Percentiles rank a stretch among this genome's conserved stretches.
These are phyloP conservation scores for Pelagia noctiluca DNA, from an alignment of 30 jellyfish, hydroid and myxozoan genomes.

Conservation along the genomic window DNA sequence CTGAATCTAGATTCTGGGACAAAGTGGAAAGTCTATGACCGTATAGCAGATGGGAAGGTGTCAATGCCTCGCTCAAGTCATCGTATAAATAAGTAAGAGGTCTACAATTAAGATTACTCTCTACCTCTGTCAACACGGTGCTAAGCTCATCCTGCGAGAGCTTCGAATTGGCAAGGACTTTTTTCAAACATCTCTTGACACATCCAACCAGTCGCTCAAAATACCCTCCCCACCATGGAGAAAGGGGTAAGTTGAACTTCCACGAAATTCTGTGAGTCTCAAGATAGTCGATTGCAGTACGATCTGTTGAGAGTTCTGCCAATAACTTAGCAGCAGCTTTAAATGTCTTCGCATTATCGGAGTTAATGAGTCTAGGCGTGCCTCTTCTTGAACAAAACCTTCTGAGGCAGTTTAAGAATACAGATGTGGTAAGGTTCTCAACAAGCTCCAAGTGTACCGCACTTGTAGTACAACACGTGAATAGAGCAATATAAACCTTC, in stretches of 20 bases:
- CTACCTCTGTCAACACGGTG: conserved; percentile 11
- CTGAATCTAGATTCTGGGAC: neutral
- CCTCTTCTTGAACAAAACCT: conserved; percentile 77
- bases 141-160: conserved; percentile 18
- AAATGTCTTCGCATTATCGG: conserved; percentile 64
- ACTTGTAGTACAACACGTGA: conserved; percentile 56
- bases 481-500: conserved; percentile 46
- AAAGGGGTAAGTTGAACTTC: neutral
- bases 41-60: conserved; percentile 17
- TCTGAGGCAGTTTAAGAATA: conserved; percentile 47
- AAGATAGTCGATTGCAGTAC: neutral
- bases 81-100: conserved; percentile 22
- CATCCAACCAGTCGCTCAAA: conserved; percentile 30
- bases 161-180: conserved; percentile 16
- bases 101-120: conserved; percentile 16
- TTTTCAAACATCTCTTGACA: conserved; percentile 14
- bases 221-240: too few relatives aligned
- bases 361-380: conserved; percentile 61
- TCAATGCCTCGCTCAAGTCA: neutral
- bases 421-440: conserved; percentile 40
- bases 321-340: conserved; percentile 62
- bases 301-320: conserved; percentile 30
- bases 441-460: conserved; percentile 61
- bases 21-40: conserved; percentile 26
- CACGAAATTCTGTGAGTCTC: neutral